Evolutionary conservation across 2,888 invertebrate genomes (phyloP).

Genomic region (Nesidiocoris tenuis): DNA sequence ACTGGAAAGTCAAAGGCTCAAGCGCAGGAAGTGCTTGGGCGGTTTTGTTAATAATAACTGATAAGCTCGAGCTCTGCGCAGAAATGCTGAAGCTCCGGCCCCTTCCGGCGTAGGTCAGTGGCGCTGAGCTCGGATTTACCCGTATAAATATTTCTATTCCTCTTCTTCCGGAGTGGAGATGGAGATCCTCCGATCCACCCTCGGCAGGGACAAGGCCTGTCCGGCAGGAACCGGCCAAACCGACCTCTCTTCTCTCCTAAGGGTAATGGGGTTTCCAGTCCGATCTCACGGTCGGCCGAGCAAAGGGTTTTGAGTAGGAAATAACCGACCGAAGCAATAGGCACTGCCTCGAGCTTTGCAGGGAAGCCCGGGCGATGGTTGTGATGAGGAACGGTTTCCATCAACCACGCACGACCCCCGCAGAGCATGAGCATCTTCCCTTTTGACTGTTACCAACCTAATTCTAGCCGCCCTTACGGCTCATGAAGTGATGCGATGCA

Average conservation of each 20-base stretch:
- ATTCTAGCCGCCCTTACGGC: neutral
- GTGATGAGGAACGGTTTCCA: neutral
- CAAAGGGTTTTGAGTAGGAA: slow-evolving; percentile 38
- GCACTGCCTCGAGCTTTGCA: neutral
- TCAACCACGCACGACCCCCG: neutral
- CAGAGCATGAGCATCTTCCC: neutral
- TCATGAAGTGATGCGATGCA: neutral
- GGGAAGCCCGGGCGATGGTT: neutral
- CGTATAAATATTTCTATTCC: neutral
- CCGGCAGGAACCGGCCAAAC: slow-evolving; percentile 22
- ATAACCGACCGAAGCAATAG: slow-evolving; percentile 24
- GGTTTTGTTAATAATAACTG: neutral
- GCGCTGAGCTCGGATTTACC: neutral
- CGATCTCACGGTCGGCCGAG: slow-evolving; percentile 35
- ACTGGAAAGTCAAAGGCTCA: neutral
- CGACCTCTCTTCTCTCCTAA: neutral
- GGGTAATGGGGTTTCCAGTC: slow-evolving; percentile 37
- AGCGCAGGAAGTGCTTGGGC: neutral
- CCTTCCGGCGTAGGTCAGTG: too few species aligned
- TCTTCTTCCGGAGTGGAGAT: neutral
- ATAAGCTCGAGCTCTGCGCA: neutral
- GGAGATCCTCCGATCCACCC: too few species aligned
- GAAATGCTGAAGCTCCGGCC: neutral
- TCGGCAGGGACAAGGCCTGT: neutral
- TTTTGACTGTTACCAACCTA: neutral